phyloP scores from a whole-genome alignment of 1,140 invertebrate species.

The Leptoteleia sp. region DNA sequence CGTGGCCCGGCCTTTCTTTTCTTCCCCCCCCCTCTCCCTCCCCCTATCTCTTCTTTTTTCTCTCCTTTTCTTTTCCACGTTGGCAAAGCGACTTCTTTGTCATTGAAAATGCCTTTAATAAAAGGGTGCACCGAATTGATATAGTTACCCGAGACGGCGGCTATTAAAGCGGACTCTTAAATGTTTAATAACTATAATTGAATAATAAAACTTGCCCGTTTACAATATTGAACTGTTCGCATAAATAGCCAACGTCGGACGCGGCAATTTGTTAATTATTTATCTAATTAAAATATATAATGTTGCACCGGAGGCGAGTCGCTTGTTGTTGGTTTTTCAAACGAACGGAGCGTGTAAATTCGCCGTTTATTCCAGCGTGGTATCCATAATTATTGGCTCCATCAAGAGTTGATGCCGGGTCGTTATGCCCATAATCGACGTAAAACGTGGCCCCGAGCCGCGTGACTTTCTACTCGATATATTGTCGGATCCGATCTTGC shows the following conservation, averaged over 20 bases:
- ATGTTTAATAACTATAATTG: slow-evolving; percentile 23
- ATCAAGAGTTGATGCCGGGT: slow-evolving; percentile 49
- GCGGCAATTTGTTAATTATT: slow-evolving; percentile 30
- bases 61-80: too few species aligned
- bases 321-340: slow-evolving; percentile 33
- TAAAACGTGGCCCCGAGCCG: slow-evolving; percentile 45
- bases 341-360: slow-evolving; percentile 36
- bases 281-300: slow-evolving; percentile 34
- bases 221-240: slow-evolving; percentile 4
- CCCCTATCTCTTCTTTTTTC: too few species aligned
- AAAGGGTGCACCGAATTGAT: background rate
- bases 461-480: slow-evolving; percentile 55
- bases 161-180: slow-evolving; percentile 12
- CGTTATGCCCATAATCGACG: slow-evolving; percentile 52
- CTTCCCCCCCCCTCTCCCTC: too few species aligned
- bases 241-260: slow-evolving; percentile 1
- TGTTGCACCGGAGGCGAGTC: slow-evolving; percentile 2
- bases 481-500: slow-evolving; percentile 31
- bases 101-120: background rate
- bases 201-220: slow-evolving; percentile 1
- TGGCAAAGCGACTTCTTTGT: background rate
- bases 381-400: slow-evolving; percentile 49
- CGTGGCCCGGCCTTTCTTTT: background rate
- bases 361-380: slow-evolving; percentile 33
- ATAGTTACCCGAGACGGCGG: background rate